Conservation (phyloP, 2,797 vertebrate species). For the Anguilla obscura region DNA sequence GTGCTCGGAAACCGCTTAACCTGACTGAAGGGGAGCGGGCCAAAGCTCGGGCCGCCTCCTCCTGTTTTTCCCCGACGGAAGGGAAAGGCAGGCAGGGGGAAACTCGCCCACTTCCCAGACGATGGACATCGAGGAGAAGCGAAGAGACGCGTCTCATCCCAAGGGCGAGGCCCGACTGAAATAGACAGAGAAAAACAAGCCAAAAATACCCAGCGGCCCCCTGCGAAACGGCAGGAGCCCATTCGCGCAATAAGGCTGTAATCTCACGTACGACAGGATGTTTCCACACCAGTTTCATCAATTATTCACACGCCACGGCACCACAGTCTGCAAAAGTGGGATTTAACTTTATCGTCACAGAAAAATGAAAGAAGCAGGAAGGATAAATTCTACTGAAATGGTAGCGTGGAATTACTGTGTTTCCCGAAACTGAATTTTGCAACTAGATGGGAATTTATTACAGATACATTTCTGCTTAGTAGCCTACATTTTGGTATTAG, state of each 20-base stretch:
- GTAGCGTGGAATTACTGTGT: background rate
- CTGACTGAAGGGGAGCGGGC: slow-evolving; percentile 35
- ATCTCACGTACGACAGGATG: slow-evolving; percentile 6
- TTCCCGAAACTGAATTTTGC: background rate
- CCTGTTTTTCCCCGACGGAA: slow-evolving; percentile 21
- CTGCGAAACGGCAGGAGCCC: background rate
- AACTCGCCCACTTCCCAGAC: background rate
- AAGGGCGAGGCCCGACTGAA: slow-evolving; percentile 20
- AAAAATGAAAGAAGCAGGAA: background rate
- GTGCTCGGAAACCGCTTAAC: slow-evolving; percentile 56
- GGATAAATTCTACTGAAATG: background rate
- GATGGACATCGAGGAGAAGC: background rate
- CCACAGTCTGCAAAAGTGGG: background rate
- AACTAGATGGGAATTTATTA: background rate
- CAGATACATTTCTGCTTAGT: background rate
- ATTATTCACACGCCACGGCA: background rate
- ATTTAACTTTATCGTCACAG: background rate
- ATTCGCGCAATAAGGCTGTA: background rate
- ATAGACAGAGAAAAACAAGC: slow-evolving; percentile 31
- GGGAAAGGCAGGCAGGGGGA: background rate
- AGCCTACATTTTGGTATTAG: background rate
- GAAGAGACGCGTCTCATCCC: slow-evolving; percentile 4
- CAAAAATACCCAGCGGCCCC: slow-evolving; percentile 11
- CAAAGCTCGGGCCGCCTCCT: slow-evolving; percentile 28
- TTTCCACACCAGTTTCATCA: background rate